These are phyloP conservation scores for Endomychus coccineus DNA, from an alignment of 2,888 invertebrate genomes.

Conservation along the genomic window DNA sequence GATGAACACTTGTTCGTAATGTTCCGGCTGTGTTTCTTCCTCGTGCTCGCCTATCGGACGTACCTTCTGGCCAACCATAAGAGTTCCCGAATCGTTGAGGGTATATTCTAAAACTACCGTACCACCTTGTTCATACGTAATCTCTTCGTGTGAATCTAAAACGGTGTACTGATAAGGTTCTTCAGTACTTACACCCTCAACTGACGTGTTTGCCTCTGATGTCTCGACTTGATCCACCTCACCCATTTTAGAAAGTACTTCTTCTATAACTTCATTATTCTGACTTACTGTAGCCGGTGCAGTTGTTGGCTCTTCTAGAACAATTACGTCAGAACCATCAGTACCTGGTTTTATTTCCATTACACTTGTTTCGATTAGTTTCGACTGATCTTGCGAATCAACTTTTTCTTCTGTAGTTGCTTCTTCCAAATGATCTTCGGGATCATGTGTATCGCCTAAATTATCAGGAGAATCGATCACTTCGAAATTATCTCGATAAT, in stretches of 20 bases:
- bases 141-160: constrained; percentile 11
- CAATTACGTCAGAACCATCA: no score
- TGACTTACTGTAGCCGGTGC: no score
- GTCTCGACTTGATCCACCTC: no score
- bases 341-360: background rate
- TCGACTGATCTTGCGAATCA: background rate
- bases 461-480: background rate
- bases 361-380: background rate
- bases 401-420: no score
- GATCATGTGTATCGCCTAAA: background rate
- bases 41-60: background rate
- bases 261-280: no score
- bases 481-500: background rate
- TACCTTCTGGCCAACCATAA: background rate
- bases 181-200: no score
- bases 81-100: no score
- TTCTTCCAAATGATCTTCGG: no score
- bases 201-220: no score
- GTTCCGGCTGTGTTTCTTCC: constrained; percentile 5
- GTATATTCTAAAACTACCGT: constrained; percentile 13
- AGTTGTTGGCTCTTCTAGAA: no score
- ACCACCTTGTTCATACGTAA: constrained; percentile 13
- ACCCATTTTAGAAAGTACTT: no score
- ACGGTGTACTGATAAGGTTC: constrained; percentile 13
- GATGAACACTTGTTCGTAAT: background rate